Percentiles rank a stretch among this genome's conserved stretches.
Conservation (phyloP, 1,140 invertebrate species). For the Paralvinella palmiformis region DNA sequence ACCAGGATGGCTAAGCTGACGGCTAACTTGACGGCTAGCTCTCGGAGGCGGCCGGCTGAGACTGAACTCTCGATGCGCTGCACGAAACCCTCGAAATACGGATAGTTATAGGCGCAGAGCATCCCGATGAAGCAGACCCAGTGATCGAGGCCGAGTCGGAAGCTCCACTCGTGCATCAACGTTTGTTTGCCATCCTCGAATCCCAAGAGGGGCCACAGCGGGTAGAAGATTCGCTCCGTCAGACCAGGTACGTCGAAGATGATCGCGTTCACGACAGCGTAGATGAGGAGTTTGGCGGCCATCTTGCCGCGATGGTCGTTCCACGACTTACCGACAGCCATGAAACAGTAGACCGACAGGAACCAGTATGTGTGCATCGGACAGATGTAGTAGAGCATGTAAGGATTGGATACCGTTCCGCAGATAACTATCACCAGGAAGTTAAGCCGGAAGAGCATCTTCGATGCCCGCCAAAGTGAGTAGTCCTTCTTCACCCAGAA, state of each 20-base stretch:
- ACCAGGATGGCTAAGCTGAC: slow-evolving; percentile 12
- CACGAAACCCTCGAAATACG: slow-evolving; percentile 33
- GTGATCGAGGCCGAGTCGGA: slow-evolving; percentile 32
- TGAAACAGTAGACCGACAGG: slow-evolving; percentile 33
- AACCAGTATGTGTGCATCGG: slow-evolving; percentile 44
- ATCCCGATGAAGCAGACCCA: slow-evolving; percentile 36
- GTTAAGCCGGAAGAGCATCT: slow-evolving; percentile 40
- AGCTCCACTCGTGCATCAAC: slow-evolving; percentile 33
- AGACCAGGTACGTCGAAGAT: slow-evolving; percentile 34
- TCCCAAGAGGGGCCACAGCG: slow-evolving; percentile 26
- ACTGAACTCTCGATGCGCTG: neutral
- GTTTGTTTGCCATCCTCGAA: slow-evolving; percentile 23
- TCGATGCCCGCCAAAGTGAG: slow-evolving; percentile 30
- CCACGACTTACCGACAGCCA: slow-evolving; percentile 28
- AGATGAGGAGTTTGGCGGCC: slow-evolving; percentile 30
- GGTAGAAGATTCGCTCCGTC: slow-evolving; percentile 23
- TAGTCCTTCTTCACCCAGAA: slow-evolving; percentile 37
- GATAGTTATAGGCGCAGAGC: slow-evolving; percentile 40
- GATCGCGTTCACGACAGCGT: slow-evolving; percentile 25
- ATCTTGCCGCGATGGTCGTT: slow-evolving; percentile 28
- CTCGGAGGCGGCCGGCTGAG: neutral
- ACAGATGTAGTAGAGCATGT: slow-evolving; percentile 42
- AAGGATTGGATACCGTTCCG: slow-evolving; percentile 28
- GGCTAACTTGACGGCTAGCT: slow-evolving; percentile 6
- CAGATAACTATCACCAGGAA: slow-evolving; percentile 32